Base-by-base conservation (phyloP, 2,888 invertebrate species). In the Tryphoninae sp. region DNA sequence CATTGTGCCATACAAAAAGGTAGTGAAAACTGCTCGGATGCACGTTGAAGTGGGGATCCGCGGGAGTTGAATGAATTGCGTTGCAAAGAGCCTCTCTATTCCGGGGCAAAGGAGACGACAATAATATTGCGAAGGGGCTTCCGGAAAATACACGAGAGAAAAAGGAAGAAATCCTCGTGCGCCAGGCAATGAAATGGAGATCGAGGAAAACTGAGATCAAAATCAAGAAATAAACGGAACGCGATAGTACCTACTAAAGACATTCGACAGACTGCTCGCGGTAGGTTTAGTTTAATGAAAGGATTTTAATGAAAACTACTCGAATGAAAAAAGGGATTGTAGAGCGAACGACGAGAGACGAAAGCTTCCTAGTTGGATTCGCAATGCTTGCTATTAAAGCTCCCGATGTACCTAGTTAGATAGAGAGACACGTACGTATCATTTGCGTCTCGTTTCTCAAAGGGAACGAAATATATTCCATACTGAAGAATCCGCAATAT, bases 1-100 rank as follows among this genome's bases (percentile, higher is more conserved):
- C 45, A 73, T 64, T 53, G 23, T 64, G 62, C 64, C 22, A 62
- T 64, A 40, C 53, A 53, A 53, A 73, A 73, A 61, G 59, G 51
- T 26, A 11, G 40, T 40, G 61, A 64, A 53, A 64, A 51, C 7
- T 49, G 51, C 40, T 49, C 19, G 40, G 33, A 45, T 72, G 26
- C 45, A 53, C 53, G n/a, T 19, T 22, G 51, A 33, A 51, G 16
- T 40, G 22, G 62, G 73, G 64, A 64, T 13, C 2, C 40, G 6
- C 8, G 23, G 51, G 53, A 40, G 61, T 16, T 64, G 73, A 73
- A 73, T 73, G 73, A 73, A 73, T 53, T 62, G 59, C 13, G 73
- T 62, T 64, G 73, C 73, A 73, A 73, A 73, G 62, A 73, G 53
- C 42, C 64, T 73, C 64, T 73, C 64, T 22, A 53, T 22, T 73